Evolutionary conservation across 2,797 vertebrate genomes (phyloP).

Genomic region (Spinibarbus caldwelli): DNA sequence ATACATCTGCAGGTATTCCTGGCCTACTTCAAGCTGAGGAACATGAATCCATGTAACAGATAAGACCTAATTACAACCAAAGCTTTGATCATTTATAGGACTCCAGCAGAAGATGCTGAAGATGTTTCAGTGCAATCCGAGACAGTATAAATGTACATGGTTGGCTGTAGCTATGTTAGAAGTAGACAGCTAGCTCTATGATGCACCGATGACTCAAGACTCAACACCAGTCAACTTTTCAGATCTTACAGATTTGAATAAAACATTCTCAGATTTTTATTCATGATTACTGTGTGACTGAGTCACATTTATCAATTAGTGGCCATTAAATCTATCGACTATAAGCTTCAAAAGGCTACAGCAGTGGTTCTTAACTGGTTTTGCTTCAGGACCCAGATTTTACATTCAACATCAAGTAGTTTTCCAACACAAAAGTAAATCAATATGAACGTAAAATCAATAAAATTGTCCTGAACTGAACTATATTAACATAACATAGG

Average conservation of each 20-base stretch:
- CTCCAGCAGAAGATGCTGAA: slow-evolving; percentile 28
- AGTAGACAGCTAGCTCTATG: slow-evolving; percentile 36
- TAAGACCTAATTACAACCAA: slow-evolving; percentile 40
- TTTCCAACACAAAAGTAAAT: too few relatives aligned
- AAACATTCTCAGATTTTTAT: background rate
- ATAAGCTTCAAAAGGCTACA: background rate
- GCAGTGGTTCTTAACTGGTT: background rate
- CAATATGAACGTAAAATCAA: too few relatives aligned
- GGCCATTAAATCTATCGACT: background rate
- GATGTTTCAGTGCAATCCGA: slow-evolving; percentile 4
- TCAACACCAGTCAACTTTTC: background rate
- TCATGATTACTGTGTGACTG: background rate
- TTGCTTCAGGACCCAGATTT: background rate
- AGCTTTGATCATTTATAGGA: slow-evolving; percentile 21
- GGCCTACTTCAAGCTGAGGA: background rate
- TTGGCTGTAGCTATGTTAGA: slow-evolving; percentile 16
- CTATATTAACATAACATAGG: background rate
- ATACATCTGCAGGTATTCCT: slow-evolving; percentile 19
- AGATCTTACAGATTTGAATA: background rate
- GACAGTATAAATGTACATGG: slow-evolving; percentile 15
- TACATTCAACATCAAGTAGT: background rate
- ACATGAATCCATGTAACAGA: slow-evolving; percentile 44
- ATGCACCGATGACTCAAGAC: slow-evolving; percentile 45
- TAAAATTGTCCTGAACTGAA: background rate
- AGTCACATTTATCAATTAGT: background rate